Evolutionary conservation across 2,797 vertebrate genomes (phyloP), one percentile per base, ranked within the genome.

Genomic region (Neosilurus hyrtlii): DNA sequence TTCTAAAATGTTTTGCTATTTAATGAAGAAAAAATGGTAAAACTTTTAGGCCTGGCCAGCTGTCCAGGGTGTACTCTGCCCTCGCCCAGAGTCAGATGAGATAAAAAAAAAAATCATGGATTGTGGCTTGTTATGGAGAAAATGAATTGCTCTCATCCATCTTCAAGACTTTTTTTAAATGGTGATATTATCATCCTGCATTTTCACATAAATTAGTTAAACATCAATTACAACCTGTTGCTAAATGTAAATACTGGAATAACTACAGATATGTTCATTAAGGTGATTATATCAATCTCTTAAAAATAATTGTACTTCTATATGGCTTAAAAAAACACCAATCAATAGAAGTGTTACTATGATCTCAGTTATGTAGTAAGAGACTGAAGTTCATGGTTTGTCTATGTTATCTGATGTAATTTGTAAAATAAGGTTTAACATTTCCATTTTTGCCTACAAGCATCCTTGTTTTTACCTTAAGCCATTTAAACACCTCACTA

Each of bases 171-270:
- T 5, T 12, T 1, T 67, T 67, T 20, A 18, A 67, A 71, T 71
- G 43, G 80, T 87, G 86, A 85, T 57, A 82, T 83, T 90, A 90
- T 90, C 89, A 90, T 90, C 87, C 88, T 85, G n/a, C n/a, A n/a
- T n/a, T n/a, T n/a, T n/a, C n/a, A n/a, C n/a, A n/a, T n/a, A n/a
- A 70, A 51, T 15, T 22, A 43, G 35, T 9, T 37, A 68, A 22
- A 68, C n/a, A 16, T 51, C 2, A n/a, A 68, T 63, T 67, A 37
- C 26, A 35, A 15, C 8, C 35, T 67, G 65, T 67, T 37, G 16
- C 9, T 37, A 67, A 67, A 67, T 35, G 30, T 35, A 43, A 68
- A 22, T 22, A 20, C 9, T 68, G 4, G 10, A 72, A 9, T 6
- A 56, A 20, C 24, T 59, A 57, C 2, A 35, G 37, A 26, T 54